Conservation (phyloP, 2,888 invertebrate species). For the Conops quadrifasciatus region DNA sequence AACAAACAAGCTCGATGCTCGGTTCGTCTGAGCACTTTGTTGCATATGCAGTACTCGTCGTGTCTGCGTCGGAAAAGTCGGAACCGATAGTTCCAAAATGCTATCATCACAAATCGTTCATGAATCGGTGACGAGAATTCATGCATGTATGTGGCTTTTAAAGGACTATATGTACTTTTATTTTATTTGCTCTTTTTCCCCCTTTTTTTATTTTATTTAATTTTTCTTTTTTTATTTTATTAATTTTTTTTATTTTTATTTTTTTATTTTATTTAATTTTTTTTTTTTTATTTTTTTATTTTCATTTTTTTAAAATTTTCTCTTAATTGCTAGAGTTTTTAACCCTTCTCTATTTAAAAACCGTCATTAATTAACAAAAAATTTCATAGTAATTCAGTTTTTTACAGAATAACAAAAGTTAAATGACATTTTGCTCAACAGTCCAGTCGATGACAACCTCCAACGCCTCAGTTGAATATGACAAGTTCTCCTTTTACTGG, state of each 20-base stretch:
- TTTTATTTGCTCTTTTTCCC: conserved; percentile 17
- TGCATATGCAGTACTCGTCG: neutral
- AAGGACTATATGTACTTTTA: neutral
- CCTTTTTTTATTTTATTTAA: conserved; percentile 16
- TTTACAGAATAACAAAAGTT: no score
- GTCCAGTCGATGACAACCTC: no score
- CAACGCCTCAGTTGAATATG: no score
- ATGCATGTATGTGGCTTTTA: neutral
- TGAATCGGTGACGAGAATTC: neutral
- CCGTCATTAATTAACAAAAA: no score
- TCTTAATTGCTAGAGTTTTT: no score
- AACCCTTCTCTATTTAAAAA: no score
- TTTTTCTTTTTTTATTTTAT: conserved; percentile 18
- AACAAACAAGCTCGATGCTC: neutral
- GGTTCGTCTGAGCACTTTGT: neutral
- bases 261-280: neutral
- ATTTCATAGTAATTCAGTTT: no score
- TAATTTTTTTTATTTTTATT: no score
- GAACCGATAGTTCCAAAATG: neutral
- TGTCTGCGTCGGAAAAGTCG: neutral
- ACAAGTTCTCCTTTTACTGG: no score
- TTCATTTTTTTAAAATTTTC: no score
- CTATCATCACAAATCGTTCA: neutral
- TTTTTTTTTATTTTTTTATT: conserved; percentile 22
- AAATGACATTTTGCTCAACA: no score